Base-by-base conservation (phyloP, 2,888 invertebrate genomes). In the Zootermopsis nevadensis region DNA sequence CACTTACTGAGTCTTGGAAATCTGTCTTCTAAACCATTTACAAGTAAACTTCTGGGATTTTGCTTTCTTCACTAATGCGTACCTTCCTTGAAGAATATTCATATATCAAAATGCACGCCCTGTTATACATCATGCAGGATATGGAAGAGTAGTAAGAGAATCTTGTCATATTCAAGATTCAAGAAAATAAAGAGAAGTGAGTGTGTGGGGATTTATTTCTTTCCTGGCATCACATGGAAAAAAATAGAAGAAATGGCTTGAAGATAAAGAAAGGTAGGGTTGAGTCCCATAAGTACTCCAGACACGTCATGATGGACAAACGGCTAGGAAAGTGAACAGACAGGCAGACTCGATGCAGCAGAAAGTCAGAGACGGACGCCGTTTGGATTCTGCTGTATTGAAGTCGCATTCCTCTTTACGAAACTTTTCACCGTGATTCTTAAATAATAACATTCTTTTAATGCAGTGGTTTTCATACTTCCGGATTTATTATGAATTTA, bases 331-430 rank as follows among this genome's bases (percentile, higher is more conserved):
- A 60, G n/a, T 8, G 74, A 77, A 22, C 48, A 31, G 31, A 30
- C 77, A 76, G 24, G 42, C 27, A 77, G 77, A 53, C 77, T 53
- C 53, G 53, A 30, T 77, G 77, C 77, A 77, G 53, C 30, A n/a
- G 76, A 76, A 33, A 74, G 67, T 19, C n/a, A 27, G 38, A 7
- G 4, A 48, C 19, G 48, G 22, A 48, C 48, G 27, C 30, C 27
- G 27, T 22, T n/a, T 72, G 31, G 35, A 76, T n/a, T n/a, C 76
- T 19, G 77, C 31, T 77, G 31, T 53, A 76, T 12, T 8, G 42
- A 42, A 42, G 1, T 12, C 42, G 42, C 6, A 42, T 42, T 42
- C 12, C 1, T 42, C 42, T 42, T 42, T 42, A n/a, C 42, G 42
- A 42, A 42, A 15, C 15, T 48, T 19, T 48, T 48, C 48, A 19